Percentiles rank a stretch among this genome's conserved stretches.
These are phyloP conservation scores for Sarcophaga rosellei DNA, from an alignment of 2,888 invertebrate species.

Conservation along the genomic window DNA sequence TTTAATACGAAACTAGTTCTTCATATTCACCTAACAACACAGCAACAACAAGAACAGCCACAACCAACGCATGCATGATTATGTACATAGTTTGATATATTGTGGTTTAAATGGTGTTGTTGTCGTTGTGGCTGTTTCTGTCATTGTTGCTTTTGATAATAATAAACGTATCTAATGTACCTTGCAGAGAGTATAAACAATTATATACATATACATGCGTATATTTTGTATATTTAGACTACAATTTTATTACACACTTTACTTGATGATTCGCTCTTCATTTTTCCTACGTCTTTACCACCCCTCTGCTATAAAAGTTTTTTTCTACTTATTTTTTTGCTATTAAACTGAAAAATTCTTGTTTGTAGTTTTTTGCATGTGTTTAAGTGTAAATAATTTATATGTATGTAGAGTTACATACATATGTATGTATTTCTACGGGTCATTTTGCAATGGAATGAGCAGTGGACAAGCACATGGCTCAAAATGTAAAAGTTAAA, in stretches of 20 bases:
- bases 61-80: slow-evolving; percentile 41
- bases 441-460: no score
- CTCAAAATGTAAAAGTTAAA: no score
- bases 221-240: background rate
- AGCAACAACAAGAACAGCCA: slow-evolving; percentile 16
- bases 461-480: no score
- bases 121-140: background rate
- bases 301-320: background rate
- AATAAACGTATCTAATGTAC: slow-evolving; percentile 33
- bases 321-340: slow-evolving; percentile 1
- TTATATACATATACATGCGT: background rate
- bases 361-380: slow-evolving; percentile 39
- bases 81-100: slow-evolving; percentile 19
- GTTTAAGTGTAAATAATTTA: background rate
- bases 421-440: background rate
- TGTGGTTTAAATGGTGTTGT: background rate
- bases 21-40: slow-evolving; percentile 39
- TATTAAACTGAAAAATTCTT: slow-evolving; percentile 57
- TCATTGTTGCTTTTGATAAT: slow-evolving; percentile 4
- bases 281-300: background rate
- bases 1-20: slow-evolving; percentile 62
- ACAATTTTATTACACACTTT: slow-evolving; percentile 21
- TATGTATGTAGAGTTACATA: background rate
- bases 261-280: background rate
- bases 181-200: slow-evolving; percentile 10